phyloP scores from a whole-genome alignment of 2,113 vertebrate species.

The Sitta europaea region DNA sequence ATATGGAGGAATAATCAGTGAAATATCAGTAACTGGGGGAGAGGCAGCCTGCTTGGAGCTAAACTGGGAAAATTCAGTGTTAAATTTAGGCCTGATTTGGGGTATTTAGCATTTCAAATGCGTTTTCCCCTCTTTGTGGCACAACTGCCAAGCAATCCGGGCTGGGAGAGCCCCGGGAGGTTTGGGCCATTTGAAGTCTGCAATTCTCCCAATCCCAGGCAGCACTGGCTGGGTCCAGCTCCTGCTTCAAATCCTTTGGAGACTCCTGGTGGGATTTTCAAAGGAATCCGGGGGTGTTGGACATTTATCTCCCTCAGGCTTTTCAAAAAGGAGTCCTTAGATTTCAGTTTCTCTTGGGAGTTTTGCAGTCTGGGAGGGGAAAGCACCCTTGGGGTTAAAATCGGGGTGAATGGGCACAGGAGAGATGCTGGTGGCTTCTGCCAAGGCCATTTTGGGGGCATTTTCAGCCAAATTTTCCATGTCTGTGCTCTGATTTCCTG shows the following conservation, averaged over 20 bases:
- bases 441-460: background rate
- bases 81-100: background rate
- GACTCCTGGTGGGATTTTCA: background rate
- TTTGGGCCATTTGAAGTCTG: background rate
- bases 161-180: background rate
- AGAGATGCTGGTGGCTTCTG: background rate
- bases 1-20: background rate
- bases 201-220: background rate
- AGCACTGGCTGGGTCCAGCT: background rate
- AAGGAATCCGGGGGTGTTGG: background rate
- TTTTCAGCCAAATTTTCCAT: background rate
- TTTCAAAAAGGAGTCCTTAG: background rate
- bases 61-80: background rate
- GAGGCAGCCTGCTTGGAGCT: background rate
- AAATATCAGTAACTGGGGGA: background rate
- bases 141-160: background rate
- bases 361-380: background rate
- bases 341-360: background rate
- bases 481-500: background rate
- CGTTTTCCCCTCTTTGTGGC: background rate
- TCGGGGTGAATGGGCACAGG: background rate
- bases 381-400: background rate
- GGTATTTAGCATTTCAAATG: background rate
- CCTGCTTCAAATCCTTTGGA: background rate
- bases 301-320: background rate